Conservation (phyloP, 2,113 vertebrate genomes). For the Procavia capensis region DNA sequence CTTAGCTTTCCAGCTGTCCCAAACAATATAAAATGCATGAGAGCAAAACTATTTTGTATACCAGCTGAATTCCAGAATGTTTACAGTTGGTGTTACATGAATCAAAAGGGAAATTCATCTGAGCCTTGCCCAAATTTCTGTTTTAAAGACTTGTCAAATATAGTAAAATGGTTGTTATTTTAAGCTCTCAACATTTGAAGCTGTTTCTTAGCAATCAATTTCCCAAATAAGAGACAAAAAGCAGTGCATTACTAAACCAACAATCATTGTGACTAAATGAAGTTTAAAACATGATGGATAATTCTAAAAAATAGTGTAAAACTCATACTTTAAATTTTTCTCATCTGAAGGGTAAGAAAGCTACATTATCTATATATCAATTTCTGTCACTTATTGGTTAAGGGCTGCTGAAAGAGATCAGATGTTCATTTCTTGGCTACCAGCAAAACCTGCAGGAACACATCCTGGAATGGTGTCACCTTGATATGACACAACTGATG, state of each 20-base stretch:
- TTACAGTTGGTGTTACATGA: neutral
- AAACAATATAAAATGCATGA: neutral
- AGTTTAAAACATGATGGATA: neutral
- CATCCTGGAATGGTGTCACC: no score
- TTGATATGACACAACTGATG: no score
- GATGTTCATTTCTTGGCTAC: neutral
- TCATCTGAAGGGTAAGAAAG: neutral
- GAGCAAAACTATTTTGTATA: neutral
- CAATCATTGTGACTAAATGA: neutral
- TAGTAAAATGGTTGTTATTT: neutral
- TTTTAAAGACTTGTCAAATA: neutral
- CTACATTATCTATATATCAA: neutral
- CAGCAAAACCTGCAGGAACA: neutral
- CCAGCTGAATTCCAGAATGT: neutral
- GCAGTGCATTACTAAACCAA: neutral
- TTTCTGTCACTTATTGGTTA: neutral
- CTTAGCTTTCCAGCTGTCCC: neutral
- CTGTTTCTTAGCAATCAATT: neutral
- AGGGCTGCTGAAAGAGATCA: neutral
- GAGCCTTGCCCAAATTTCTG: neutral
- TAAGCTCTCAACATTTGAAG: neutral
- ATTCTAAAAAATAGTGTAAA: neutral
- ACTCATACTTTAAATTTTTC: neutral
- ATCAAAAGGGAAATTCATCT: neutral
- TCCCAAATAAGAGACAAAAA: neutral